Evolutionary conservation across 1,140 invertebrate species (phyloP).

Genomic region (Drosophila busckii): DNA sequence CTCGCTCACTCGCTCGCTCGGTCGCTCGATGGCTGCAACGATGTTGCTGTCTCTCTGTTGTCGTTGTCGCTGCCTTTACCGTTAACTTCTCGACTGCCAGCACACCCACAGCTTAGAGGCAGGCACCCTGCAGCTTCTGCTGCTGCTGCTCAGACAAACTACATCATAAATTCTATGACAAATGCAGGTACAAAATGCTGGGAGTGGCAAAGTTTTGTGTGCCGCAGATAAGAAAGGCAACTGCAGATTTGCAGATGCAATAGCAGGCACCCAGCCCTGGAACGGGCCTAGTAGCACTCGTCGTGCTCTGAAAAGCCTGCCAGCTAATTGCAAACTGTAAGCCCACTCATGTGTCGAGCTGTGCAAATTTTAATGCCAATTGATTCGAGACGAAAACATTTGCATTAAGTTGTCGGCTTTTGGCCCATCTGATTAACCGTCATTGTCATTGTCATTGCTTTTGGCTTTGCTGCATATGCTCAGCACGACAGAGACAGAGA

Average conservation of each 20-base stretch:
- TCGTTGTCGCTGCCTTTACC: not conserved
- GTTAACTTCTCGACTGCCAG: not conserved
- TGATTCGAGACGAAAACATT: conserved; percentile 58
- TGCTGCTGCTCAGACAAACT: no score
- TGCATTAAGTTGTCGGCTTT: conserved; percentile 53
- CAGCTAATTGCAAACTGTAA: conserved; percentile 60
- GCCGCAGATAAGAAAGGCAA: conserved; percentile 23
- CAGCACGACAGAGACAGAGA: no score
- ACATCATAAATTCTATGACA: conserved; percentile 70
- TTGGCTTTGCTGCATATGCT: conserved; percentile 17
- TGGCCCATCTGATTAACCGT: conserved; percentile 48
- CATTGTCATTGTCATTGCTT: no score
- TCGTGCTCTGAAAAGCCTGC: conserved; percentile 5
- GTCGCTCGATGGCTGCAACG: no score
- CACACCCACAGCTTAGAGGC: no score
- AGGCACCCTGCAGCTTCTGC: no score
- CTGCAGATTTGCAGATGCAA: not conserved
- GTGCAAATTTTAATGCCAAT: conserved; percentile 57
- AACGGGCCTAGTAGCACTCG: no score
- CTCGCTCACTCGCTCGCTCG: no score
- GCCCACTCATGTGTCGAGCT: conserved; percentile 19
- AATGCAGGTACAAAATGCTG: conserved; percentile 67
- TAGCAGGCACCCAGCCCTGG: no score
- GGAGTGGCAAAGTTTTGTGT: conserved; percentile 52
- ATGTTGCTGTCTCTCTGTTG: not conserved